Conservation (phyloP, 2,888 invertebrate genomes). For the Frankliniella intonsa region DNA sequence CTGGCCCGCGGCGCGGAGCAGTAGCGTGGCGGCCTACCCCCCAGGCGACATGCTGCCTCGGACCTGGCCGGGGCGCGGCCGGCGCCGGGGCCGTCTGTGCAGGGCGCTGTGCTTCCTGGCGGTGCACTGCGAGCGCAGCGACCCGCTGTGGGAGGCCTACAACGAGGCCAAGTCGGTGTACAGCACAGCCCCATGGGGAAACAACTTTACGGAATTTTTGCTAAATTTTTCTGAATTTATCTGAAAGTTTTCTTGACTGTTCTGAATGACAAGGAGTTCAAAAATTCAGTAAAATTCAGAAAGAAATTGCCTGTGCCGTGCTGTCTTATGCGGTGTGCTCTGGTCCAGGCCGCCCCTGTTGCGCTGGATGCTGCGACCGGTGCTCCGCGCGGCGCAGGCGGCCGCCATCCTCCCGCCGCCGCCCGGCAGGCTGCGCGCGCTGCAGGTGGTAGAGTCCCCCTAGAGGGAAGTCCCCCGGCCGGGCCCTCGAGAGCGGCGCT, state of each 20-base stretch:
- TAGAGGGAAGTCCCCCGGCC: neutral
- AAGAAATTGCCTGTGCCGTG: too few relatives aligned
- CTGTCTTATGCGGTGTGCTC: too few relatives aligned
- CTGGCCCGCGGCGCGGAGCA: neutral
- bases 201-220: too few relatives aligned
- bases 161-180: neutral
- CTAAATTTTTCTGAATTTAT: too few relatives aligned
- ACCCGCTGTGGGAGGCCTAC: neutral
- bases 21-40: neutral
- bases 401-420: conserved; percentile 3
- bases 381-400: neutral
- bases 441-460: neutral
- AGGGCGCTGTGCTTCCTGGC: neutral
- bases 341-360: neutral
- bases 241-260: too few relatives aligned
- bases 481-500: too few relatives aligned
- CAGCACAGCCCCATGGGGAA: too few relatives aligned
- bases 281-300: too few relatives aligned
- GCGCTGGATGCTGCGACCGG: neutral
- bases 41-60: neutral
- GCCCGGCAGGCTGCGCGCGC: neutral
- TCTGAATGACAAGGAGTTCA: too few relatives aligned
- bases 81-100: neutral
- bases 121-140: neutral
- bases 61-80: neutral